Evolutionary conservation across 2,888 invertebrate species (phyloP), one percentile per base, ranked within the genome.

Genomic region (Lomographa bimaculata): DNA sequence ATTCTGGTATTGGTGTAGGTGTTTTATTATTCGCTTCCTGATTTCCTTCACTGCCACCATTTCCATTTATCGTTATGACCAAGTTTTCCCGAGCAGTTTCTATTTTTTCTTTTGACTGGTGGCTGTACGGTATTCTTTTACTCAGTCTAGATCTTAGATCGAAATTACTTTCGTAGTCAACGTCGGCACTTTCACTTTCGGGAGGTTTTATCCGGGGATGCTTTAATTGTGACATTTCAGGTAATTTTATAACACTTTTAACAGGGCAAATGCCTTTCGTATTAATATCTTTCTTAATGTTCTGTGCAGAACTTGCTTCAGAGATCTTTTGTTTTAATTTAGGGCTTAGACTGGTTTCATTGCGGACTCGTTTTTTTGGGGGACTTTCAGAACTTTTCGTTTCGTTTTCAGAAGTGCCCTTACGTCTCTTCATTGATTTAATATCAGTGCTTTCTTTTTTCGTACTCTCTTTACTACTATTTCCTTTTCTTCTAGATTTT

Each of bases 101-200:
- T 19, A 2, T 20, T 28, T 42, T 28, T 7, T 30, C 6, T 5
- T 25, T 5, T 7, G n/a, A 2, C 8, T 17, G 6, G 4, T 7
- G 7, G 9, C 41, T 20, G 16, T 6, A 7, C 8, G 19, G 26
- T 20, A n/a, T 38, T 37, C 9, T 30, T 46, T 48, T 54, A 20
- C 55, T 57, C 3, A 65, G 51, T 41, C 45, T 64, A 19, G 53
- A 47, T 50, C 64, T 51, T 7, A 69, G 56, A 47, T 66, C 68
- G 24, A 51, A 37, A 7, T 43, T 24, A 6, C 20, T n/a, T 26
- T 20, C 17, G 1, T 24, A 2, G 3, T 36, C 18, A 1, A 10
- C 20, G 0, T 30, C 20, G 10, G 14, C 3, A 26, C 25, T 21
- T 10, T 34, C 40, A 3, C 20, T 33, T 8, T 26, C 23, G 8